Percentiles rank a stretch among this genome's conserved stretches.
Conservation (phyloP, 2,797 vertebrate genomes). For the Tamandua tetradactyla region DNA sequence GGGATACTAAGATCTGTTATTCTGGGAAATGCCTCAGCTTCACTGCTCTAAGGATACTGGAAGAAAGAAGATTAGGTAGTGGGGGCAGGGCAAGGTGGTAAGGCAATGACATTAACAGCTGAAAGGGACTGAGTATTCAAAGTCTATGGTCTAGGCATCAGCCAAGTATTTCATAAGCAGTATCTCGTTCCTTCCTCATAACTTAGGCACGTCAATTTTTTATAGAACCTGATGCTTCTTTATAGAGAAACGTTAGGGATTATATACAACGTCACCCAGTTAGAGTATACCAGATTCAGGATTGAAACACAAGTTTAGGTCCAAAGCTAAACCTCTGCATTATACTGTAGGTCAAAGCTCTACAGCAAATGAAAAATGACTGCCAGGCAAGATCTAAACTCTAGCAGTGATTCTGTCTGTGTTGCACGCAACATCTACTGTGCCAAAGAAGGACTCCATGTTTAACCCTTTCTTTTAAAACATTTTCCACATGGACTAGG, state of each 20-base stretch:
- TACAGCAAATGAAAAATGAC: not conserved
- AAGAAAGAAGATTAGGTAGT: not conserved
- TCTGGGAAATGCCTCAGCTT: not conserved
- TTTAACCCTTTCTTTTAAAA: not conserved
- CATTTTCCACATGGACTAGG: not conserved
- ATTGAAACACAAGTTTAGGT: not conserved
- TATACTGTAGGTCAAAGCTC: not conserved
- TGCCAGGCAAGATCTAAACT: not conserved
- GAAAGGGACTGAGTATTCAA: not conserved
- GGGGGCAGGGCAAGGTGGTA: not conserved
- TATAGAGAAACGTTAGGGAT: not conserved
- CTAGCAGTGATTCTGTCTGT: not conserved
- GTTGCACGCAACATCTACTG: not conserved
- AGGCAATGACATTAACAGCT: not conserved
- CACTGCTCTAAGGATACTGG: not conserved
- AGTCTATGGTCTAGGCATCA: not conserved
- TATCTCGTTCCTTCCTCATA: not conserved
- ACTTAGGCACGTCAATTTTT: not conserved
- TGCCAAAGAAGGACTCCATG: not conserved
- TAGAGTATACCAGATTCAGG: not conserved
- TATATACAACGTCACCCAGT: not conserved
- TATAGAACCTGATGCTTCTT: slow-evolving; percentile 7
- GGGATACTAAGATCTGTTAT: not conserved
- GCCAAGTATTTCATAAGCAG: not conserved
- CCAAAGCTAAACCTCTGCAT: not conserved